A percentile compares a stretch with the other conserved stretches of the same genome.
These are phyloP conservation scores for Mesochorus sp. DNA, from an alignment of 2,888 invertebrate species.

Conservation along the genomic window DNA sequence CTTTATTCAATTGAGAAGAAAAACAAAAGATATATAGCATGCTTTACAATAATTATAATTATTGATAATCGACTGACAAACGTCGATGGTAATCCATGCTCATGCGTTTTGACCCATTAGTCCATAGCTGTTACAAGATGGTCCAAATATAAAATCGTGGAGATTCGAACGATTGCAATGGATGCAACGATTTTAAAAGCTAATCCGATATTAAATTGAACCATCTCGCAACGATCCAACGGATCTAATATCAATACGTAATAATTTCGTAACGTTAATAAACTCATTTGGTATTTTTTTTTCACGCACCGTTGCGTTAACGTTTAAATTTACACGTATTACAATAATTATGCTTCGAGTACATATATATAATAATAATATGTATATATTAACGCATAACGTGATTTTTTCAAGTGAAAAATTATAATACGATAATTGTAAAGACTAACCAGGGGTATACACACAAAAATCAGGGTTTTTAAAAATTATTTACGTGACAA, in stretches of 20 bases:
- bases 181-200: not conserved
- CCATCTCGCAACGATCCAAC: constrained; percentile 19
- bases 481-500: constrained; percentile 29
- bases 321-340: constrained; percentile 30
- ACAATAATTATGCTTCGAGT: constrained; percentile 41
- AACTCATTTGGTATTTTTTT: constrained; percentile 24
- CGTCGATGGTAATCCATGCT: constrained; percentile 74
- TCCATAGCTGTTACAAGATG: constrained; percentile 49
- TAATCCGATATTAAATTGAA: constrained; percentile 5
- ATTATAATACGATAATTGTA: constrained; percentile 46
- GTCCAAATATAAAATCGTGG: constrained; percentile 2
- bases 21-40: constrained; percentile 71
- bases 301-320: constrained; percentile 28
- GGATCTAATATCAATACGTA: constrained; percentile 37
- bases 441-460: constrained; percentile 10
- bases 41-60: constrained; percentile 75
- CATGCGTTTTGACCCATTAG: constrained; percentile 69
- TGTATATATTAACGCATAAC: no score
- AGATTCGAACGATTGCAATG: not conserved
- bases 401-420: constrained; percentile 33
- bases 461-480: constrained; percentile 32
- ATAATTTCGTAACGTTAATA: constrained; percentile 34
- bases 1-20: constrained; percentile 71
- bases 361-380: no score
- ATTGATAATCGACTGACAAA: constrained; percentile 66